Conservation (phyloP, 2,888 invertebrate species). For the Amaurobius ferox region DNA sequence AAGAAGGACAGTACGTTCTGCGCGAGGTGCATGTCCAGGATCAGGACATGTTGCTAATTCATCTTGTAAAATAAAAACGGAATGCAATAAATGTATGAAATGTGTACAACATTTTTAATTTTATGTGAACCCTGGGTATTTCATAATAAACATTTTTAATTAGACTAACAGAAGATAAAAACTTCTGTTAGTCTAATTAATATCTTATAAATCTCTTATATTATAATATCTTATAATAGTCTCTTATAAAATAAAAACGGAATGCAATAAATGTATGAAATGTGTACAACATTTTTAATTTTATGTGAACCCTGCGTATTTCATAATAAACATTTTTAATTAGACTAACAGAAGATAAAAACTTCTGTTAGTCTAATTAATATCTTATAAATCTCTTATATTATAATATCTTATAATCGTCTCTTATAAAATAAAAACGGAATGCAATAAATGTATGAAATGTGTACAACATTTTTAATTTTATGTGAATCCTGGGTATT, state of each 20-base stretch:
- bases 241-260: conserved; percentile 17
- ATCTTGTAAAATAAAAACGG: conserved; percentile 13
- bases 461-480: too few relatives aligned
- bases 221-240: conserved; percentile 42
- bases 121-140: too few relatives aligned
- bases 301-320: too few relatives aligned
- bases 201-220: conserved; percentile 32
- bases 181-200: too few relatives aligned
- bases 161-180: too few relatives aligned
- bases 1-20: conserved; percentile 14
- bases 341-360: too few relatives aligned
- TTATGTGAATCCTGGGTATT: too few relatives aligned
- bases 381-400: conserved; percentile 32
- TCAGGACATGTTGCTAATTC: conserved; percentile 54
- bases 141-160: too few relatives aligned
- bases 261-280: not conserved
- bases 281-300: too few relatives aligned
- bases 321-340: too few relatives aligned
- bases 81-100: not conserved
- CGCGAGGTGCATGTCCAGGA: conserved; percentile 36
- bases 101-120: too few relatives aligned
- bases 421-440: conserved; percentile 17
- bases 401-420: conserved; percentile 42
- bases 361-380: too few relatives aligned
- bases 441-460: not conserved